Evolutionary conservation across 2,113 vertebrate genomes (phyloP).

Genomic region (Eulemur rufifrons): DNA sequence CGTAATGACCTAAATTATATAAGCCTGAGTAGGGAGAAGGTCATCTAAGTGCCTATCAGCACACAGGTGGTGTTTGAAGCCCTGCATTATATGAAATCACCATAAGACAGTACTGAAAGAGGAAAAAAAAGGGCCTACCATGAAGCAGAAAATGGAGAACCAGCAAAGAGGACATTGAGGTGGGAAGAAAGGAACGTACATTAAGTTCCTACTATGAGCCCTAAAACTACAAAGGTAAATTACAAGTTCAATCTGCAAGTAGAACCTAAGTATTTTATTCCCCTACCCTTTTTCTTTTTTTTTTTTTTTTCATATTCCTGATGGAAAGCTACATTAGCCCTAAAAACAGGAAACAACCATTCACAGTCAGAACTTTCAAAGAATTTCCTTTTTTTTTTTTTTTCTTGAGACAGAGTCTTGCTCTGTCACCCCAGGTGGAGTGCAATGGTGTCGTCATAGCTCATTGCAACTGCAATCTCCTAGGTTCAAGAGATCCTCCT

Average conservation of each 20-base stretch:
- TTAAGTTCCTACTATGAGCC: neutral
- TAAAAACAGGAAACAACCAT: neutral
- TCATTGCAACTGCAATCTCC: too few relatives aligned
- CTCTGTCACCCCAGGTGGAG: too few relatives aligned
- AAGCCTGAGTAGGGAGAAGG: neutral
- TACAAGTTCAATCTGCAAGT: neutral
- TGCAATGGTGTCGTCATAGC: too few relatives aligned
- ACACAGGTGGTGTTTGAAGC: neutral
- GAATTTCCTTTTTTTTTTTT: too few relatives aligned
- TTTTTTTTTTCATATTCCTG: neutral
- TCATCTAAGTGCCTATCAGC: neutral
- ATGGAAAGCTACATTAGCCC: neutral
- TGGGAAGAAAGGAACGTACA: neutral
- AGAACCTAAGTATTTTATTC: neutral
- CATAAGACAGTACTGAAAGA: neutral
- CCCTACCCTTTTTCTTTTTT: too few relatives aligned
- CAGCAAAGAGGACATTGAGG: neutral
- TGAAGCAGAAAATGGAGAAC: neutral
- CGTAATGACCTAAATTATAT: neutral
- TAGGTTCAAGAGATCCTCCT: too few relatives aligned
- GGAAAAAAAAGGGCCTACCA: neutral
- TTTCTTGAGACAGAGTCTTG: too few relatives aligned
- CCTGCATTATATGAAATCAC: neutral
- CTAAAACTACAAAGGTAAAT: neutral
- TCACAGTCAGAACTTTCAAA: neutral